Conservation (phyloP, 2,113 vertebrate species). For the Myotis yumanensis region DNA sequence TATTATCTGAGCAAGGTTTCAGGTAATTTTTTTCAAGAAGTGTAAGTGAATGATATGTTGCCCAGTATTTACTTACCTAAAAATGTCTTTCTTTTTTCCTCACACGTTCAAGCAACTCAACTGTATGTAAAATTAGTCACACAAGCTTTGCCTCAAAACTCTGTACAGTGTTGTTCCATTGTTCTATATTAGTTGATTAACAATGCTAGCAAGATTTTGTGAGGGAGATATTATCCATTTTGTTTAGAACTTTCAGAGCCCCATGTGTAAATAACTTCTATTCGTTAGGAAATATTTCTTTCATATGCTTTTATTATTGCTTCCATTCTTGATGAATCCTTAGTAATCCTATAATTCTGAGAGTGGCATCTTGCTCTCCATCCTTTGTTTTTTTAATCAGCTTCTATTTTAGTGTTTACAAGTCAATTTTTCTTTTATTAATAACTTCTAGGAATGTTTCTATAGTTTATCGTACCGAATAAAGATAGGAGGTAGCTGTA, state of each 20-base stretch:
- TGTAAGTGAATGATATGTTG: slow-evolving; percentile 3
- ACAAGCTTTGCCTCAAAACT: background rate
- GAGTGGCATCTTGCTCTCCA: background rate
- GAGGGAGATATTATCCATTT: background rate
- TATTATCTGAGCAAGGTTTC: background rate
- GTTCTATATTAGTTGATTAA: background rate
- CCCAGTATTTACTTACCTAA: background rate
- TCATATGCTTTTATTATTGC: background rate
- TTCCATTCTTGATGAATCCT: background rate
- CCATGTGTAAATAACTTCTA: background rate
- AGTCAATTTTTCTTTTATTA: background rate
- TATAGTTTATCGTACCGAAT: background rate
- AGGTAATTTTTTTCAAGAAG: background rate
- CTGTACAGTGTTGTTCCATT: background rate
- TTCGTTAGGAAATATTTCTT: background rate
- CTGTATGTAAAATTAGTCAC: background rate
- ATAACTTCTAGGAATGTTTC: background rate
- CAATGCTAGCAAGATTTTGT: background rate
- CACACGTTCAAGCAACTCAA: background rate
- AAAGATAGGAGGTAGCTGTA: background rate
- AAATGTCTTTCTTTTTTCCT: background rate
- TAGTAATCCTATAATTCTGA: background rate
- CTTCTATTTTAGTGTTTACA: background rate
- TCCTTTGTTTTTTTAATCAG: background rate
- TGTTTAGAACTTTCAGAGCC: background rate